Conservation (phyloP, 37 sponge, comb jelly and placozoan species). For the Amphimedon queenslandica region DNA sequence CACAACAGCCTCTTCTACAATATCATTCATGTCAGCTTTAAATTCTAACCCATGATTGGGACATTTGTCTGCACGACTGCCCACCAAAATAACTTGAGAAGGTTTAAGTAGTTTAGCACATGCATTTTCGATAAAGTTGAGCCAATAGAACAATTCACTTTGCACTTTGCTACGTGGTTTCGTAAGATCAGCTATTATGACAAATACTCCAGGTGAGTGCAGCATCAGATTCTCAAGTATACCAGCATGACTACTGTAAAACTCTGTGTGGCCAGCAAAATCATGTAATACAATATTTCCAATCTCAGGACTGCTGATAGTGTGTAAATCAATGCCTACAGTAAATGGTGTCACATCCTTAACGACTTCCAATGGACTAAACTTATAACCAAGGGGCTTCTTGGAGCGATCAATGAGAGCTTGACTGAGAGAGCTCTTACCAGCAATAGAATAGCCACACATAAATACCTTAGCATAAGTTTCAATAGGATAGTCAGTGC, state of each 20-base stretch:
- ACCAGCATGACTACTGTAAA: constrained; percentile 10
- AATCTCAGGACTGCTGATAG: not conserved
- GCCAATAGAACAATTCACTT: constrained; percentile 8
- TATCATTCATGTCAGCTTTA: not conserved
- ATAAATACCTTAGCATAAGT: not conserved
- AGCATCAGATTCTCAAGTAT: not conserved
- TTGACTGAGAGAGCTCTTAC: constrained; percentile 9
- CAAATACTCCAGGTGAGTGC: not conserved
- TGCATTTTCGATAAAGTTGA: constrained; percentile 1
- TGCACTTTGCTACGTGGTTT: not conserved
- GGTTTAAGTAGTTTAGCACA: not conserved
- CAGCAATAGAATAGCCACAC: not conserved
- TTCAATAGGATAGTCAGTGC: not conserved
- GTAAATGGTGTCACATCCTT: not conserved
- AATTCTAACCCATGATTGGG: not conserved
- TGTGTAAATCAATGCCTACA: constrained; percentile 7
- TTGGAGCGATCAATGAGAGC: not conserved
- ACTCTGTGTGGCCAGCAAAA: constrained; percentile 12
- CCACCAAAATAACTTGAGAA: not conserved
- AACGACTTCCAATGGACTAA: not conserved
- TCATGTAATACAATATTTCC: constrained; percentile 21
- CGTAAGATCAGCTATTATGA: not conserved
- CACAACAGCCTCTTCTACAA: not conserved
- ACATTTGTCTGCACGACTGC: not conserved
- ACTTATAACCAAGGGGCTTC: not conserved